These are phyloP conservation scores for Triplophysa dalaica DNA, from an alignment of 2,113 vertebrate genomes.

Conservation along the genomic window DNA sequence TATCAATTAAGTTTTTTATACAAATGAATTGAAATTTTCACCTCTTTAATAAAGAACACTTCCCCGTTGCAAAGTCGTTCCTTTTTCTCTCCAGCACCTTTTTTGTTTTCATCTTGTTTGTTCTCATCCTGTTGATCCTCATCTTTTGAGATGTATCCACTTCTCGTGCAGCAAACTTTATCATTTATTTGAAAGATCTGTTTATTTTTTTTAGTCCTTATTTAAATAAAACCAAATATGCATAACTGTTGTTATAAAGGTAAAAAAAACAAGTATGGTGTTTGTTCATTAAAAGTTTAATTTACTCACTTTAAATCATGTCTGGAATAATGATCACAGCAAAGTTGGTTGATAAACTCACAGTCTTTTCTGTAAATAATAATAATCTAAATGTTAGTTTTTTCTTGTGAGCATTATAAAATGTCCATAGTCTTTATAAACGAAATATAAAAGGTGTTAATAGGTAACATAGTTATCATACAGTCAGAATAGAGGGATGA, in stretches of 20 bases:
- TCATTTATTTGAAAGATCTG: slow-evolving; percentile 68
- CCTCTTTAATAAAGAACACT: slow-evolving; percentile 80
- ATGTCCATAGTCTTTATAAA: too few species aligned
- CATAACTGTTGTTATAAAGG: slow-evolving; percentile 5
- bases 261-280: neutral
- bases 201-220: slow-evolving; percentile 53
- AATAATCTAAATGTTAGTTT: neutral
- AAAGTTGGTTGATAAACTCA: slow-evolving; percentile 80
- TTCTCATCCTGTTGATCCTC: too few species aligned
- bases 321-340: slow-evolving; percentile 74
- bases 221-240: too few species aligned
- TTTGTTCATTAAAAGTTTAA: neutral
- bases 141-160: slow-evolving; percentile 69
- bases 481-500: neutral
- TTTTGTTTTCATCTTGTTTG: too few species aligned
- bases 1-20: neutral
- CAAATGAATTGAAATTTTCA: slow-evolving; percentile 34
- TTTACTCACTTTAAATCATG: slow-evolving; percentile 71
- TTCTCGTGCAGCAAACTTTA: slow-evolving; percentile 82
- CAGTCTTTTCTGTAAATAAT: slow-evolving; percentile 73
- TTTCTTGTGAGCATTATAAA: too few species aligned
- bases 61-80: slow-evolving; percentile 82
- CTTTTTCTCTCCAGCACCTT: neutral
- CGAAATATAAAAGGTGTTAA: too few species aligned
- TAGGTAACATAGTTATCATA: too few species aligned